phyloP scores from a whole-genome alignment of 1,140 invertebrate genomes.

The Trichogramma pretiosum region DNA sequence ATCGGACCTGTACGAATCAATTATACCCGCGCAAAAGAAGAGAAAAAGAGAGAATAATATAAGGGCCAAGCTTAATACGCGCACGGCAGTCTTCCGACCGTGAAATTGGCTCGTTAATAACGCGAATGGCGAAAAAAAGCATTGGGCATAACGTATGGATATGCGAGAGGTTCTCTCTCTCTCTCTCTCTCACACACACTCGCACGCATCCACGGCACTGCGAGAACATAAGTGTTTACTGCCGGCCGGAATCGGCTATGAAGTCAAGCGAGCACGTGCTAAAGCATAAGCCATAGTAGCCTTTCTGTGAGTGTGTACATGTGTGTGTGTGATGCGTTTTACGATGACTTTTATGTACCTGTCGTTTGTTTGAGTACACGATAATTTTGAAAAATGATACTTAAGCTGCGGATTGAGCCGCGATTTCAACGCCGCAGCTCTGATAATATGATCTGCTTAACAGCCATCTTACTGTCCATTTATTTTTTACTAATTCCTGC shows the following conservation, averaged over 20 bases:
- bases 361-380: conserved; percentile 6
- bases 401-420: not conserved
- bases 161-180: too few species aligned
- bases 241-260: too few species aligned
- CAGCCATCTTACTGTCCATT: too few species aligned
- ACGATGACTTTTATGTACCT: conserved; percentile 1
- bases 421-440: not conserved
- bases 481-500: too few species aligned
- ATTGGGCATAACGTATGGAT: not conserved
- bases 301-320: not conserved
- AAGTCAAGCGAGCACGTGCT: too few species aligned
- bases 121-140: not conserved
- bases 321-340: not conserved
- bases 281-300: too few species aligned
- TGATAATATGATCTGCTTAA: too few species aligned
- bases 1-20: conserved; percentile 19
- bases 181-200: too few species aligned
- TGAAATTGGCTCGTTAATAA: conserved; percentile 19
- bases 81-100: conserved; percentile 3
- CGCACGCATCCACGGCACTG: not conserved
- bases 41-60: too few species aligned
- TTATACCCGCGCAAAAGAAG: conserved; percentile 9
- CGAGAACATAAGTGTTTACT: not conserved
- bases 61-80: too few species aligned
- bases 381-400: conserved; percentile 9